Evolutionary conservation across 2,113 vertebrate genomes (phyloP), one percentile per base, ranked within the genome.

Genomic region (Daboia siamensis): DNA sequence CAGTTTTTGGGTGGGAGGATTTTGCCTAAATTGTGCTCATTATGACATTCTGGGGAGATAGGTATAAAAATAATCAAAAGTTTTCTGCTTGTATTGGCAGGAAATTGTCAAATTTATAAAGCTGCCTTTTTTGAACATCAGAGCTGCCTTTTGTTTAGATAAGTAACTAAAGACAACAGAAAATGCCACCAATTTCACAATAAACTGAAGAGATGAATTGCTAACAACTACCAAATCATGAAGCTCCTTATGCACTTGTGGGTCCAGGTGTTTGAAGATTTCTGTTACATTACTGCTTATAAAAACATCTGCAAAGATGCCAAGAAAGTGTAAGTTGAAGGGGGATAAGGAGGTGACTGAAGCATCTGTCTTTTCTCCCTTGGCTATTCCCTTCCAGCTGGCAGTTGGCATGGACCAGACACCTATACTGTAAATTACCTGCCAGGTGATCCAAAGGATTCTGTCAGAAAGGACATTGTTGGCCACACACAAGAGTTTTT

Each of bases 221-320:
- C 55, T 90, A 92, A 90, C 86, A 80, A 44, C 74, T 52, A 90
- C 51, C 88, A 90, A 48, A 90, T 86, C 56, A 52, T 21, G n/a
- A 92, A 90, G 56, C 55, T 90, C 74, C 56, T 90, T 90, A 52
- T 90, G 56, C 46, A 86, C 92, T 86, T 92, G 92, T 90, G n/a
- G 88, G 86, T 92, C 88, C 92, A 92, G 92, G 88, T 92, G 88
- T 90, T 90, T 90, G 29, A 61, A 86, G 56, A 46, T 48, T 92
- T 86, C 74, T 23, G 13, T 90, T 48, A 61, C 80, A 54, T 90
- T 90, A 92, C 10, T 85, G 88, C 69, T 44, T 90, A 90, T 86
- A 85, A 86, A 89, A 90, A 92, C 88, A 86, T 85, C 74, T 92
- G 92, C 55, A 86, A n/a, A 39, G 74, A 90, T 90, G 88, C 88